Evolutionary conservation across 2,797 vertebrate genomes (phyloP), one percentile per base, ranked within the genome.

Genomic region (Danio tinwini): DNA sequence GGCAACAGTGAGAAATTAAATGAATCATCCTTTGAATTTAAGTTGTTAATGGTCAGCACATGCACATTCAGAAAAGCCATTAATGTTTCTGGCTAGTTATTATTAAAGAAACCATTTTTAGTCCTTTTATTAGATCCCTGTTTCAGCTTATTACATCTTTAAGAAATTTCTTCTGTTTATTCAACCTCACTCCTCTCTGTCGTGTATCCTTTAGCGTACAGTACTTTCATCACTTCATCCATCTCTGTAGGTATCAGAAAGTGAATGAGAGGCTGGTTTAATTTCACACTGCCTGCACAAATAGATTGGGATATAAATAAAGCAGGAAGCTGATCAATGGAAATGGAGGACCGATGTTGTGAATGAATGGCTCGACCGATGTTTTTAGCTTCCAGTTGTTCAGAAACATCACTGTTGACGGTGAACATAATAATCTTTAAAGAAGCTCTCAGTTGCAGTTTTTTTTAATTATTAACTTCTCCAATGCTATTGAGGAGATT

Each of bases 211-310:
- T 9, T 19, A n/a, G 63, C 64, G 80, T 74, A 29, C 29, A 29
- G 29, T 29, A 79, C 82, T 84, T 81, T 80, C 79, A 79, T 76
- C 78, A 83, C 62, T 83, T 58, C 63, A 65, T 81, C 64, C 72
- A 56, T 86, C 73, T 76, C 59, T 19, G 61, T 47, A 52, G 12
- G 40, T 69, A 65, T 81, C 70, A 74, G 77, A 78, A 52, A 56
- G 39, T 72, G 64, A 42, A 40, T 3, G 52, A 64, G 53, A 58
- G 74, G 81, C 65, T 80, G 80, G 83, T 82, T 80, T 72, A 74
- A 85, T 86, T 84, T 87, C 87, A 88, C 81, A 84, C 77, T 74
- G 59, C 45, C 78, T 85, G 81, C 75, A 86, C 70, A 79, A 82
- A 78, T 58, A 76, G 83, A 85, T 42, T 74, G 29, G 13, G 70